Conservation (phyloP, 2,113 vertebrate species). For the Micronycteris hirsuta region DNA sequence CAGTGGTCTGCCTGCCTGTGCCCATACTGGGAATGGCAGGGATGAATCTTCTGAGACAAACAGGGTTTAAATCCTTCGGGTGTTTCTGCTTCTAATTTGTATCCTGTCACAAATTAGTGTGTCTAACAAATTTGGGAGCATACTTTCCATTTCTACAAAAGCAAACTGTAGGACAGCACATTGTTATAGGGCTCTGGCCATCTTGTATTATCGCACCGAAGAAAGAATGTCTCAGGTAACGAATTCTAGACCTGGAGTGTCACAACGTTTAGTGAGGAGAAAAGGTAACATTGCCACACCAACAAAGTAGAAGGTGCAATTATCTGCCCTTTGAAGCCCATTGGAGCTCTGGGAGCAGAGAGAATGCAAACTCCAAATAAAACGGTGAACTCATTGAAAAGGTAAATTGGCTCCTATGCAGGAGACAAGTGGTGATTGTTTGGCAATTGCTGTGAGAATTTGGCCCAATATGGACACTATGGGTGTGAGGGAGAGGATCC, state of each 20-base stretch:
- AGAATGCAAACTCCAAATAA: not conserved
- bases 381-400: not conserved
- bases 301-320: not conserved
- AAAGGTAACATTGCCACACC: not conserved
- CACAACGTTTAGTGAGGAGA: not conserved
- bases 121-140: not conserved
- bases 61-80: not conserved
- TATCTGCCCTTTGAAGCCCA: not conserved
- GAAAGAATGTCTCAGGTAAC: not conserved
- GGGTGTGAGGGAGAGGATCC: too few relatives aligned
- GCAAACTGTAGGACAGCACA: not conserved
- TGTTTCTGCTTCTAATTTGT: not conserved
- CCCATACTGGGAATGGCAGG: not conserved
- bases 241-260: not conserved
- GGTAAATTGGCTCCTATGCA: not conserved
- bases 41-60: not conserved
- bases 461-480: not conserved
- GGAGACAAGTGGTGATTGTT: not conserved
- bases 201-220: not conserved
- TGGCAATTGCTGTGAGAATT: not conserved
- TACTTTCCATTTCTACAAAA: constrained; percentile 6
- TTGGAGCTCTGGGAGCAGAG: not conserved
- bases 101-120: not conserved
- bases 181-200: not conserved
- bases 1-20: not conserved